Base-by-base conservation (phyloP, 2,797 vertebrate species). In the Enteromius afrohamiltoni region DNA sequence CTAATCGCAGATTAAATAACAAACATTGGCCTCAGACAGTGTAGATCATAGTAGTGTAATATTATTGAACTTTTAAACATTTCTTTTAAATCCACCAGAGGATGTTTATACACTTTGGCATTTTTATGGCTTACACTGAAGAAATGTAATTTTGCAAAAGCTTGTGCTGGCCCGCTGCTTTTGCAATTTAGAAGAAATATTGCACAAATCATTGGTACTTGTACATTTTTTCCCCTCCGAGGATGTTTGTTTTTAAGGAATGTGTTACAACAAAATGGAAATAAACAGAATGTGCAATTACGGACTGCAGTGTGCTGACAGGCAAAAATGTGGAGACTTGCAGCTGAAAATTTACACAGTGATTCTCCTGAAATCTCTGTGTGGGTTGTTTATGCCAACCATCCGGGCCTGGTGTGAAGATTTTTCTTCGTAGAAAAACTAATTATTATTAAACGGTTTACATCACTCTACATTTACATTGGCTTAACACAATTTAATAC, bases 361-460 rank as follows among this genome's bases (percentile, higher is more conserved):
- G 69, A 84, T 80, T 87, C 88, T 87, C 77, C 89, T 77, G 70
- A 77, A 49, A 16, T 85, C 53, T 65, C 73, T 19, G 11, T 53
- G 81, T 87, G 47, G 0, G 73, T 86, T 92, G 92, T 94, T 93
- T 93, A 92, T 89, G 88, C 88, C 87, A 64, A 82, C 82, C 83
- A 88, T 90, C 87, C 84, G 83, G 88, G 87, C 85, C 86, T 87
- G 40, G 90, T 93, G 93, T 93, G 90, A 93, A 93, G 88, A 92
- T 93, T 92, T 93, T 90, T 93, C 89, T 92, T 92, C 90, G 91
- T 91, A 92, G 89, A 92, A 91, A 94, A 93, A 92, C 92, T 85
- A 91, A 92, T 92, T 88, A 89, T 85, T 58, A 77, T 87, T 93
- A 92, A 92, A 91, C 92, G 92, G 89, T 92, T 93, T 87, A 82